Conservation (phyloP, 2,888 invertebrate genomes). For the Oegoconia quadripuncta region DNA sequence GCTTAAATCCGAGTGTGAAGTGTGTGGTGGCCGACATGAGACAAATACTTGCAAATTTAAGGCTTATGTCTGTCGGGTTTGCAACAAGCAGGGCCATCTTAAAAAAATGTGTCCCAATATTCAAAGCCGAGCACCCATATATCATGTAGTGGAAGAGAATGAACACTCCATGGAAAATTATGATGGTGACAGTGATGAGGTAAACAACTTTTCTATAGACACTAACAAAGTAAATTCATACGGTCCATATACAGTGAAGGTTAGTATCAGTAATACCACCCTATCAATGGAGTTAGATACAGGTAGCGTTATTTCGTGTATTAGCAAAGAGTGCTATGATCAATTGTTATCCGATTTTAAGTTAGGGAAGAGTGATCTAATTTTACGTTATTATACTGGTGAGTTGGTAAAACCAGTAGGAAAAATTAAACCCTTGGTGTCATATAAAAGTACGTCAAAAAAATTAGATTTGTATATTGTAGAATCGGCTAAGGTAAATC, state of each 20-base stretch:
- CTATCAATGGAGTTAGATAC: constrained; percentile 18
- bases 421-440: constrained; percentile 5
- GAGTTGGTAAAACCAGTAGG: constrained; percentile 13
- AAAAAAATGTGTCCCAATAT: constrained; percentile 12
- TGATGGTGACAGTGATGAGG: constrained; percentile 1
- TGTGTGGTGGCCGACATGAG: constrained; percentile 12
- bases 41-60: constrained; percentile 5
- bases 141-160: not conserved
- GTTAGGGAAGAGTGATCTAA: constrained; percentile 3
- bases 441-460: constrained; percentile 2
- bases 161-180: no score
- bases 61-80: constrained; percentile 12
- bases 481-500: not conserved
- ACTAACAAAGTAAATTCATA: not conserved
- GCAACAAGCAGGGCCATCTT: constrained; percentile 4
- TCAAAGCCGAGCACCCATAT: not conserved
- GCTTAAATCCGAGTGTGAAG: not conserved
- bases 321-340: constrained; percentile 13
- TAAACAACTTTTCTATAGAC: constrained; percentile 1
- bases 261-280: not conserved
- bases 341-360: constrained; percentile 1
- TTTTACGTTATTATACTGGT: constrained; percentile 15
- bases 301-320: constrained; percentile 20
- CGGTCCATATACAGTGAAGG: constrained; percentile 1
- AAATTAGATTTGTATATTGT: constrained; percentile 6